phyloP scores from a whole-genome alignment of 2,888 invertebrate species.

The Hedya salicella region DNA sequence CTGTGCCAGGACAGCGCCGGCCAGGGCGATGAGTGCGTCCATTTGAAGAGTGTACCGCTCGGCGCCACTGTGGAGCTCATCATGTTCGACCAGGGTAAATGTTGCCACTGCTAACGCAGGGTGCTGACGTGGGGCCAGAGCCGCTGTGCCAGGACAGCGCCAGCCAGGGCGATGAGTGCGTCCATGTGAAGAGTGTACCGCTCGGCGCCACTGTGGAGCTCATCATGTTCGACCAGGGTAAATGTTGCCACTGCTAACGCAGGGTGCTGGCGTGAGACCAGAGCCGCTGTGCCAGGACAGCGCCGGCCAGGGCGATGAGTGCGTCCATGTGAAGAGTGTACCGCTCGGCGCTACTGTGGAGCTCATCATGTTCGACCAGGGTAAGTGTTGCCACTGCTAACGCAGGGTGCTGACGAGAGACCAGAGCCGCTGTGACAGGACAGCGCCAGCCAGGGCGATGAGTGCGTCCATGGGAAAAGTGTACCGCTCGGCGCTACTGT shows the following conservation, averaged over 20 bases:
- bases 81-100: constrained; percentile 90
- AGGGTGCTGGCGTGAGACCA: constrained; percentile 85
- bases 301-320: constrained; percentile 82
- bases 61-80: constrained; percentile 90
- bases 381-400: constrained; percentile 88
- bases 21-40: constrained; percentile 87
- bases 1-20: constrained; percentile 78
- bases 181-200: constrained; percentile 88
- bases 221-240: constrained; percentile 91
- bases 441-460: constrained; percentile 72
- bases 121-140: constrained; percentile 82
- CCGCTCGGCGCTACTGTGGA: constrained; percentile 89
- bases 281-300: constrained; percentile 80
- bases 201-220: constrained; percentile 89
- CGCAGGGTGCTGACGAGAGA: constrained; percentile 87
- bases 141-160: constrained; percentile 78
- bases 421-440: constrained; percentile 81
- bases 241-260: constrained; percentile 88
- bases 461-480: constrained; percentile 90
- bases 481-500: constrained; percentile 88
- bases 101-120: constrained; percentile 89
- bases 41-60: constrained; percentile 87
- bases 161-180: constrained; percentile 86
- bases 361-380: constrained; percentile 90
- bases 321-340: constrained; percentile 89